Percentiles rank a stretch among this genome's conserved stretches.
phyloP scores from a whole-genome alignment of 2,797 vertebrate species.

The Enteromius thamalakanensis region DNA sequence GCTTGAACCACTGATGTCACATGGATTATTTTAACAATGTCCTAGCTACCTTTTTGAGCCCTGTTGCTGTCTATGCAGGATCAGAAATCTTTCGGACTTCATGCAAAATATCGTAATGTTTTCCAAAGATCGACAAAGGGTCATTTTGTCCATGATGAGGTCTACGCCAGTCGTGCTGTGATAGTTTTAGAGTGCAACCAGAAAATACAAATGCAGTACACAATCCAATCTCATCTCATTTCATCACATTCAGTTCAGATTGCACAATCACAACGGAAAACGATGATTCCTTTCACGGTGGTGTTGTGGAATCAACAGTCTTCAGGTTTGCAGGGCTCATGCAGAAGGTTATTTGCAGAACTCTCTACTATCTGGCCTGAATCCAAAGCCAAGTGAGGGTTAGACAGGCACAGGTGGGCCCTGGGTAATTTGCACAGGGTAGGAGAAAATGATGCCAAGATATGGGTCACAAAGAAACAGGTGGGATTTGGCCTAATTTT shows the following conservation, averaged over 20 bases:
- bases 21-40: no score
- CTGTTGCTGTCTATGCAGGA: background rate
- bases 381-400: background rate
- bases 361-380: background rate
- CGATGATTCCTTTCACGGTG: background rate
- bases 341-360: background rate
- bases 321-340: background rate
- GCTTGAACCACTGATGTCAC: no score
- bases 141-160: background rate
- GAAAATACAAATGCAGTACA: background rate
- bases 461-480: constrained; percentile 1
- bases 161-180: background rate
- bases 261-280: constrained; percentile 6
- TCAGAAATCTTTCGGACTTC: background rate
- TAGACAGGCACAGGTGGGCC: constrained; percentile 28
- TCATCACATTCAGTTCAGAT: constrained; percentile 10
- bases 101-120: background rate
- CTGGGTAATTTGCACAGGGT: background rate
- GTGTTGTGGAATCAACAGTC: background rate
- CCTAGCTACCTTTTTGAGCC: background rate
- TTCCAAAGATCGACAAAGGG: background rate
- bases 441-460: constrained; percentile 5
- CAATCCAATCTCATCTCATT: background rate
- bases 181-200: background rate
- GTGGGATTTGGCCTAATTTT: constrained; percentile 14